Base-by-base conservation (phyloP, 2,797 vertebrate genomes). In the Danio aesculapii region DNA sequence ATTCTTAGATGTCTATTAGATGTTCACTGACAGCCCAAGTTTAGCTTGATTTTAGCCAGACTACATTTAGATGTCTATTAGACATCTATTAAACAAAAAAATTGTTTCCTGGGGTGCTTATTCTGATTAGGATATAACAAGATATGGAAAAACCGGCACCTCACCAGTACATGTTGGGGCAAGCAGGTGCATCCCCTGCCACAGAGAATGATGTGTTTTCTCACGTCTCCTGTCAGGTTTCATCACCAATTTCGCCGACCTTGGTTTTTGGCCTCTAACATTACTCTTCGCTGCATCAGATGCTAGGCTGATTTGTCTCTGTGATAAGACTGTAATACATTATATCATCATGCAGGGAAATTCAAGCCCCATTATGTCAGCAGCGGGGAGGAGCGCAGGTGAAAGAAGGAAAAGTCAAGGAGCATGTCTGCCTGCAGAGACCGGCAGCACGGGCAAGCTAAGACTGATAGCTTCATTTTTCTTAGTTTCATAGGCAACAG, bases 401-500 rank as follows among this genome's bases (percentile, higher is more conserved):
- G 78, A 77, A 76, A 50, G 75, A 73, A 76, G 57, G 50, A 77
- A 79, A 82, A 75, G 58, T 69, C 70, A 78, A 46, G 84, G 61
- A 77, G 66, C 59, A 39, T 79, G 67, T 86, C 78, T 79, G 75
- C 81, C 74, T 30, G 14, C 78, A 66, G 84, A 81, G 71, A 81
- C 75, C 63, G 69, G 71, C 57, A 70, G 78, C 6, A 44, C 69
- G 44, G 55, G n/a, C 68, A 83, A 19, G 57, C 78, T n/a, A 43
- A 70, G 71, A 81, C 81, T 79, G 77, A 86, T 84, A 59, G 81
- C 84, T 84, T 64, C 76, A 85, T 87, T 77, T 84, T 85, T 85
- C 76, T 85, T 80, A 59, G 46, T 82, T 85, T 77, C 30, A 39
- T 71, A 77, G 58, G 63, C 58, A 75, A 50, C 17, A 7, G 41